Conservation (phyloP, 2,888 invertebrate genomes). For the Xestia ashworthii region DNA sequence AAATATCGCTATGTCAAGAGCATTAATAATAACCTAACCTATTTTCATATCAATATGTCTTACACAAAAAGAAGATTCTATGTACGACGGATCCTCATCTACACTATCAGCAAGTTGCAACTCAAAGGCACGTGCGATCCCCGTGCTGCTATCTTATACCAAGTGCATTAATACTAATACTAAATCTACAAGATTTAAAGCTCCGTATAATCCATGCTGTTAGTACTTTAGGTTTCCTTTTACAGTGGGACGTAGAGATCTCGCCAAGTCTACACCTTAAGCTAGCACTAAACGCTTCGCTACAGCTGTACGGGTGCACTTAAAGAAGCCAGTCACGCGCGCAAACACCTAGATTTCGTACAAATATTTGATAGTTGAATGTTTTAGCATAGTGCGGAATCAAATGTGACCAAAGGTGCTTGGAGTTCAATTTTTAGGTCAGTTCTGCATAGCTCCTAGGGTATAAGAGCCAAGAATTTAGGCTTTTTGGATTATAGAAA, state of each 20-base stretch:
- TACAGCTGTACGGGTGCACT: conserved; percentile 34
- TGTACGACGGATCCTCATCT: not conserved
- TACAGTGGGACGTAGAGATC: conserved; percentile 22
- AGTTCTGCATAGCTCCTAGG: not conserved
- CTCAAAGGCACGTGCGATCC: conserved; percentile 23
- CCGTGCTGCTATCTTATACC: conserved; percentile 6
- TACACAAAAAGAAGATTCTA: not conserved
- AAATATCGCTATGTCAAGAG: no score
- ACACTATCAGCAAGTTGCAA: conserved; percentile 9
- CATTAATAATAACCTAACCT: no score
- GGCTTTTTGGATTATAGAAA: not conserved
- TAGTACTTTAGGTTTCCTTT: conserved; percentile 47
- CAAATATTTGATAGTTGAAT: conserved; percentile 51
- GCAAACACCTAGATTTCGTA: conserved; percentile 45
- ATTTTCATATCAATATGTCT: no score
- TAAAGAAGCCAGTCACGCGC: conserved; percentile 53
- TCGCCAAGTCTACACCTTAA: conserved; percentile 33
- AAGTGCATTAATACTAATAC: conserved; percentile 30
- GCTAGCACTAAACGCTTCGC: conserved; percentile 45
- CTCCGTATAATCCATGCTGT: conserved; percentile 43
- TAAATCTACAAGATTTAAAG: conserved; percentile 45
- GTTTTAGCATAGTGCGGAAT: conserved; percentile 37
- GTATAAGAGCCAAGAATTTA: not conserved
- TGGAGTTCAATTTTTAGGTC: not conserved
- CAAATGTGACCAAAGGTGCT: conserved; percentile 2